Percentiles rank a stretch among this genome's conserved stretches.
Conservation (phyloP, 2,888 invertebrate species). For the Hirtodrosophila histrioides region DNA sequence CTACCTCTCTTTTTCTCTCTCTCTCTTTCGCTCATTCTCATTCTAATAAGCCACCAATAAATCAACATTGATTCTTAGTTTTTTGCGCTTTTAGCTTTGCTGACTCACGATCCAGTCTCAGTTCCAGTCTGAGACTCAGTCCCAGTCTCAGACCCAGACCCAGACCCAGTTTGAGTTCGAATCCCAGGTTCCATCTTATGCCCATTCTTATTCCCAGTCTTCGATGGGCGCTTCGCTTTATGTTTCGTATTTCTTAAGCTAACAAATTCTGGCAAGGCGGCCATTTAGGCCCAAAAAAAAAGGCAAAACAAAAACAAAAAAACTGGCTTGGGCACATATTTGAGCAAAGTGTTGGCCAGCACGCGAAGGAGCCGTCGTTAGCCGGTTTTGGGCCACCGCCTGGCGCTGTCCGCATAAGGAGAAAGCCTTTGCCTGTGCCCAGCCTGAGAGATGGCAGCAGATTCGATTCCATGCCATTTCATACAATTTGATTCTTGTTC, state of each 20-base stretch:
- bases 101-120: conserved; percentile 74
- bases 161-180: conserved; percentile 34
- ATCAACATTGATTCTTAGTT: conserved; percentile 70
- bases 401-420: conserved; percentile 60
- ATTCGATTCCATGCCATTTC: conserved; percentile 26
- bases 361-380: conserved; percentile 54
- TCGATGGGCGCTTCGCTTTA: conserved; percentile 74
- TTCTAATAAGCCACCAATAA: conserved; percentile 77
- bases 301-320: conserved; percentile 42
- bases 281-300: conserved; percentile 56
- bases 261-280: conserved; percentile 76
- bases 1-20: conserved; percentile 14
- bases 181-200: conserved; percentile 54
- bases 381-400: conserved; percentile 55
- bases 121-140: not conserved
- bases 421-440: conserved; percentile 56
- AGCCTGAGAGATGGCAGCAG: conserved; percentile 28
- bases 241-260: conserved; percentile 54
- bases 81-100: conserved; percentile 66
- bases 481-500: conserved; percentile 46
- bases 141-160: conserved; percentile 6
- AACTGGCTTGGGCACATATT: conserved; percentile 79
- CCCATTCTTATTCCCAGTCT: conserved; percentile 55
- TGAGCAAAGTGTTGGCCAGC: conserved; percentile 76
- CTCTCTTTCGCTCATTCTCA: conserved; percentile 49